Evolutionary conservation across 1,140 invertebrate species (phyloP), one percentile per base, ranked within the genome.

Genomic region (Calliopsis andreniformis): DNA sequence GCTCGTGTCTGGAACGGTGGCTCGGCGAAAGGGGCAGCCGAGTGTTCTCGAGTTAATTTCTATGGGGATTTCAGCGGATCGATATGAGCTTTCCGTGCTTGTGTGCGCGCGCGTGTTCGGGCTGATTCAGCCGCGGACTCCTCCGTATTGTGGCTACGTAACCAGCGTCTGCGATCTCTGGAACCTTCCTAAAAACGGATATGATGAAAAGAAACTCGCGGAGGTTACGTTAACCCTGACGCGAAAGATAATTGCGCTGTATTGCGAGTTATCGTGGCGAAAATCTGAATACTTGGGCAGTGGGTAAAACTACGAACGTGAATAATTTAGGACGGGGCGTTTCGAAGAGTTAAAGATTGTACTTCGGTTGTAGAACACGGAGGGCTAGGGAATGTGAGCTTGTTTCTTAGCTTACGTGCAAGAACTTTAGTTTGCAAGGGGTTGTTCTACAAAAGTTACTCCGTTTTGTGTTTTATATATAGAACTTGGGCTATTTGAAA

Each of bases 11-110:
- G 77, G 56, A 72, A 77, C 53, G 58, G 63, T 71, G 49, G 28
- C 51, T 63, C 49, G 56, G 63, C 68, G 68, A 83, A 79, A 76
- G 82, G 67, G 82, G 77, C 78, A 83, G 72, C 58, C 72, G 77
- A 84, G 72, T 77, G 78, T 84, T 84, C 71, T 84, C 72, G 77
- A 83, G 72, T 84, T 83, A 83, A 83, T 83, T 83, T 79, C 82
- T 83, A 83, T 79, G 66, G 82, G 82, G 80, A 83, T 83, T 83
- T 83, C 70, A 79, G 56, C 70, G 79, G 80, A 80, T 83, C 82
- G 49, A 83, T 83, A 72, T 28, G 56, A 53, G 43, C 71, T 69
- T 76, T 69, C 78, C 72, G 59, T 56, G 62, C 56, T 58, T 69
- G 42, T 71, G 16, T 51, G 28, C 53, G 30, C 55, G 32, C 64